Conservation (phyloP, 2,113 vertebrate species). For the Scophthalmus maximus region DNA sequence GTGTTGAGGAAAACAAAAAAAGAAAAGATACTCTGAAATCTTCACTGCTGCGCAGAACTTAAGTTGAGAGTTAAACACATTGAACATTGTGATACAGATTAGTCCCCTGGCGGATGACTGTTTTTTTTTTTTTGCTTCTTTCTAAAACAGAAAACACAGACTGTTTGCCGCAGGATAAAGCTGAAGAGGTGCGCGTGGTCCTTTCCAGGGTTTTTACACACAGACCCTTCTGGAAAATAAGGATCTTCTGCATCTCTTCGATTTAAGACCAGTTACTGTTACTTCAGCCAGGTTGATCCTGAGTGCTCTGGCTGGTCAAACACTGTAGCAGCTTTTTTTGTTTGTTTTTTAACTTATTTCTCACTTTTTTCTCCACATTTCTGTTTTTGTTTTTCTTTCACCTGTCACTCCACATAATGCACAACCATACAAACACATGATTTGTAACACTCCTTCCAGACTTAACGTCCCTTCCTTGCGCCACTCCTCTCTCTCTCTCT, state of each 20-base stretch:
- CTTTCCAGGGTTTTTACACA: slow-evolving; percentile 35
- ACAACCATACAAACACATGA: slow-evolving; percentile 40
- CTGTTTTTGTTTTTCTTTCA: slow-evolving; percentile 35
- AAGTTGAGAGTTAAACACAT: slow-evolving; percentile 54
- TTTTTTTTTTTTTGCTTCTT: slow-evolving; percentile 24
- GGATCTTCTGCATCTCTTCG: slow-evolving; percentile 43
- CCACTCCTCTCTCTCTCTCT: slow-evolving; percentile 31
- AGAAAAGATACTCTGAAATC: slow-evolving; percentile 23
- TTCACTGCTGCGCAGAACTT: slow-evolving; percentile 46
- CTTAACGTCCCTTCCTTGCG: slow-evolving; percentile 51
- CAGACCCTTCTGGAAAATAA: slow-evolving; percentile 34
- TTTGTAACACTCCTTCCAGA: slow-evolving; percentile 74
- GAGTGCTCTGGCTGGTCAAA: slow-evolving; percentile 73
- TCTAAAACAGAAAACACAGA: slow-evolving; percentile 26
- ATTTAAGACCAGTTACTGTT: slow-evolving; percentile 70
- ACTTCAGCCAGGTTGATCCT: slow-evolving; percentile 76
- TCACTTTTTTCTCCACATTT: slow-evolving; percentile 54
- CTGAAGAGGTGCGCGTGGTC: slow-evolving; percentile 30
- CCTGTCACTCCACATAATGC: slow-evolving; percentile 34
- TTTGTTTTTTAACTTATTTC: slow-evolving; percentile 52
- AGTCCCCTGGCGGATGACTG: slow-evolving; percentile 39
- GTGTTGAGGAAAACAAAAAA: slow-evolving; percentile 33
- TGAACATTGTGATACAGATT: slow-evolving; percentile 44
- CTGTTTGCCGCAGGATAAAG: slow-evolving; percentile 55
- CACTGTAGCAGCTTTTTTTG: slow-evolving; percentile 82